These are phyloP conservation scores for Apeltes quadracus DNA, from an alignment of 2,113 vertebrate genomes.

Conservation along the genomic window DNA sequence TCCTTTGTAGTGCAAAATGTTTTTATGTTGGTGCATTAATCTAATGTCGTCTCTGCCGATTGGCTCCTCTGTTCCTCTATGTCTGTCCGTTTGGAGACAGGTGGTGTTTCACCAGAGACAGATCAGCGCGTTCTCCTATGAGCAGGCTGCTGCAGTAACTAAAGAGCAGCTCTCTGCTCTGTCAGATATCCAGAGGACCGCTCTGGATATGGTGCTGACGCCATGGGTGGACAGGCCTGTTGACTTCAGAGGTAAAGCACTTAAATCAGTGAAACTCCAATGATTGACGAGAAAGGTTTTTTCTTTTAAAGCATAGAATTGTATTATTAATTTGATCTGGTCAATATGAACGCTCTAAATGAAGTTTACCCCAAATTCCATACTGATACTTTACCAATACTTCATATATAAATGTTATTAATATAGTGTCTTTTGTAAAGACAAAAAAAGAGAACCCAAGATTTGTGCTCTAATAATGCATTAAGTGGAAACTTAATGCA, in stretches of 20 bases:
- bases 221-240: conserved; percentile 73
- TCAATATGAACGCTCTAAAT: not conserved
- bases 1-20: not conserved
- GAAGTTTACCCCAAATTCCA: not conserved
- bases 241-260: conserved; percentile 74
- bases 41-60: not conserved
- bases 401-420: not conserved
- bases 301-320: not conserved
- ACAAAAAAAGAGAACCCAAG: not conserved
- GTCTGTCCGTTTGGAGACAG: conserved; percentile 43
- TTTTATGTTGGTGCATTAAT: not conserved
- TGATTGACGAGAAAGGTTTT: not conserved
- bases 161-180: conserved; percentile 63
- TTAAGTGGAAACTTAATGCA: not conserved
- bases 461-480: no score
- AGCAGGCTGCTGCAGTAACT: conserved; percentile 81
- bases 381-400: not conserved
- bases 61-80: not conserved
- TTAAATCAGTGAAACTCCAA: not conserved
- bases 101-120: conserved; percentile 77
- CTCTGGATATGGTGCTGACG: conserved; percentile 80
- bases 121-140: conserved; percentile 82
- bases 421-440: not conserved
- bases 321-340: not conserved
- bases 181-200: conserved; percentile 70